phyloP scores from a whole-genome alignment of 2,797 vertebrate genomes.

The Chrosomus eos region DNA sequence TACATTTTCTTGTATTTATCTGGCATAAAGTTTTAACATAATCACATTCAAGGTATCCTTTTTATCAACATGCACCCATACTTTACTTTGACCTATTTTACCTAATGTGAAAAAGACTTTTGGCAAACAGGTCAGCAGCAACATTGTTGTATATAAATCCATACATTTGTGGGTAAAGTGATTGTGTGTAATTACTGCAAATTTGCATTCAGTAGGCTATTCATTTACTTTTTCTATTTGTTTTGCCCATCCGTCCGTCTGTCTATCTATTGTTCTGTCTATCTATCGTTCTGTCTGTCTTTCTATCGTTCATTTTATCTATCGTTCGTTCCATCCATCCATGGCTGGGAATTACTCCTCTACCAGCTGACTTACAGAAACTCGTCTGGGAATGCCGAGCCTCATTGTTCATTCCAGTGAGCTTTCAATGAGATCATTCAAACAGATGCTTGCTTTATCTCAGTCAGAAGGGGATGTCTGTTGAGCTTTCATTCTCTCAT shows the following conservation, averaged over 20 bases:
- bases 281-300: too few relatives aligned
- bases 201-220: not conserved
- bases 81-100: not conserved
- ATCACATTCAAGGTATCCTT: not conserved
- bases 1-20: not conserved
- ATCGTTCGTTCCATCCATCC: not conserved
- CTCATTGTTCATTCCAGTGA: not conserved
- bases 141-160: not conserved
- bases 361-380: not conserved
- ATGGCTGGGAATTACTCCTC: not conserved
- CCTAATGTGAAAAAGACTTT: not conserved
- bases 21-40: not conserved
- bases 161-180: not conserved
- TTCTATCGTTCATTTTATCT: not conserved
- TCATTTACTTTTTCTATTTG: not conserved
- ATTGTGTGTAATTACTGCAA: not conserved
- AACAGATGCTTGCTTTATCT: slow-evolving; percentile 13
- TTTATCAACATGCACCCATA: not conserved
- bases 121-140: not conserved
- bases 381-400: not conserved
- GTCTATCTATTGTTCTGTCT: rapidly evolving
- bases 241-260: too few relatives aligned
- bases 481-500: slow-evolving; percentile 16
- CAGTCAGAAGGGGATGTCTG: not conserved
- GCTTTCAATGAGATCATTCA: slow-evolving; percentile 4